Evolutionary conservation across 2,113 vertebrate genomes (phyloP).

Genomic region (Carassius carassius): DNA sequence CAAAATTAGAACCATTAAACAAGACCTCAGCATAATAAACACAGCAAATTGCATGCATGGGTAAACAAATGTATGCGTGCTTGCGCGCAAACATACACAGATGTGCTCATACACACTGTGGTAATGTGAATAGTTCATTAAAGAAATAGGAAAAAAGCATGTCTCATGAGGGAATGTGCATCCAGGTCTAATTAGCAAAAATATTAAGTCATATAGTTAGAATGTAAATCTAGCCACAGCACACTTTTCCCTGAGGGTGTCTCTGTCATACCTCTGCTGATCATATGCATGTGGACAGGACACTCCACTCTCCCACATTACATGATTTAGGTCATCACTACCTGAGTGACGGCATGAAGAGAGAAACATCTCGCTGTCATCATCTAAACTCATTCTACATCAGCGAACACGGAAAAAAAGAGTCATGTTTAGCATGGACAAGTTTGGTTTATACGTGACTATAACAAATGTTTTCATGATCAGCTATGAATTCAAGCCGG

Average conservation of each 20-base stretch:
- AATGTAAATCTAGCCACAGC: neutral
- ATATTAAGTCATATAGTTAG: constrained; percentile 1
- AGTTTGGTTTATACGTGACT: constrained; percentile 70
- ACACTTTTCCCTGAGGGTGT: neutral
- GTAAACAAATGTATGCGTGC: constrained; percentile 10
- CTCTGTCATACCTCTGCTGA: neutral
- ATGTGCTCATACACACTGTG: constrained; percentile 2
- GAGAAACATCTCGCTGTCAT: neutral
- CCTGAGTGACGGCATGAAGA: constrained; percentile 11
- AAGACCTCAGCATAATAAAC: constrained; percentile 31
- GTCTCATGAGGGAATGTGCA: neutral
- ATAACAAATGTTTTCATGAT: constrained; percentile 83
- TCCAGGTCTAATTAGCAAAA: constrained; percentile 17
- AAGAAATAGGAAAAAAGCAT: neutral
- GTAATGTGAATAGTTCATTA: constrained; percentile 9
- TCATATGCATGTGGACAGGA: constrained; percentile 7
- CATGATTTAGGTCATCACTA: constrained; percentile 44
- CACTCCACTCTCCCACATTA: constrained; percentile 14
- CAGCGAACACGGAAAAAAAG: constrained; percentile 71
- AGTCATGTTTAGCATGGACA: constrained; percentile 70
- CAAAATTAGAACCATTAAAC: constrained; percentile 35
- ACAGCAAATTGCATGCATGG: constrained; percentile 19
- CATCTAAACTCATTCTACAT: constrained; percentile 54
- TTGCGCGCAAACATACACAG: constrained; percentile 6
- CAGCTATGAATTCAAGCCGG: constrained; percentile 70